Evolutionary conservation across 2,888 invertebrate species (phyloP), one percentile per base, ranked within the genome.

Genomic region (Conistra vaccinii): DNA sequence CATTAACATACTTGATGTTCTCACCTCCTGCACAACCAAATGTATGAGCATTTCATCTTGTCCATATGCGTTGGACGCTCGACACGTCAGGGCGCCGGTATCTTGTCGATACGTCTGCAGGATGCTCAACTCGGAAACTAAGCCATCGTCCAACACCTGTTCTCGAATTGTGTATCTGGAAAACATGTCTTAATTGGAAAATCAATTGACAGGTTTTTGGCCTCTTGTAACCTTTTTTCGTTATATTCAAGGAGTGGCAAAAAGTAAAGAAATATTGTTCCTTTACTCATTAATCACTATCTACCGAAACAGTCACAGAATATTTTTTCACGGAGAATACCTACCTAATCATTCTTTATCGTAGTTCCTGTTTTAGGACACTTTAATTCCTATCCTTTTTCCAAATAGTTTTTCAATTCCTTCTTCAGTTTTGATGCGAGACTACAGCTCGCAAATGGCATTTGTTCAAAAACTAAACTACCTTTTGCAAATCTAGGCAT

Each of bases 41-140:
- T 99, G 98, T 92, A 99, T 98, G 70, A 98, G 98, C 97, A 99
- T 98, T 93, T 98, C 98, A 90, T 99, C 99, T 88, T 98, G 98
- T 14, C 99, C 99, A 91, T 98, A 99, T 68, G 98, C 97, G 94
- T 99, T 99, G 87, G 98, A 98, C 0, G 99, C 99, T 81, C 98
- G 97, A 93, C 99, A 99, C 69, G 98, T 98, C 92, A 99, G 98
- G 70, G 98, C 97, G 17, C 99, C 99, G 0, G 99, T 98, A 95
- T 99, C 99, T 91, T 98, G 98, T 77, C 99, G 97, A 88, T 98
- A 98, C 23, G 98, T 98, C 88, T 98, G 98, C 78, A 98, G 97
- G 85, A 99, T 98, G 83, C 98, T 98, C 85, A 99, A 96, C 91
- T 98, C 98, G 3, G 99, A 99, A 70, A 98, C 98, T 94, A 98